These are phyloP conservation scores for Tychaedon coryphoeus DNA, from an alignment of 2,113 vertebrate genomes.

Conservation along the genomic window DNA sequence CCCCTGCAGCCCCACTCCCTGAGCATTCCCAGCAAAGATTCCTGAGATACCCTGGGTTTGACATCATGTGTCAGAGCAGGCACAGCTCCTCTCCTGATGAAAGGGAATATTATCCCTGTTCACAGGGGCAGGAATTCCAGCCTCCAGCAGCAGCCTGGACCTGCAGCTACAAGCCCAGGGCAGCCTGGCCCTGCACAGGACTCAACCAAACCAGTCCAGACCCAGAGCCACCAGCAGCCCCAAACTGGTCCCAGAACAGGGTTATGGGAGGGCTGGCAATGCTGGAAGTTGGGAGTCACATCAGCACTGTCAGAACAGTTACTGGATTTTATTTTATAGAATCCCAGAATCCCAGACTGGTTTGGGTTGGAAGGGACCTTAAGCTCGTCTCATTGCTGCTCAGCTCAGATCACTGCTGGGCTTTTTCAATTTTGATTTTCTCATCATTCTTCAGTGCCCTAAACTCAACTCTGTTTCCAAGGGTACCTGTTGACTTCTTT, in stretches of 20 bases:
- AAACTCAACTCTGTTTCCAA: neutral
- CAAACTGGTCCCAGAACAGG: rapidly evolving
- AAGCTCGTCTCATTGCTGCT: neutral
- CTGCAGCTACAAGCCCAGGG: neutral
- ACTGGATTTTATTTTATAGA: rapidly evolving
- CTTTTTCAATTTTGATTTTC: neutral
- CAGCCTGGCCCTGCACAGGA: neutral
- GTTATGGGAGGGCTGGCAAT: rapidly evolving
- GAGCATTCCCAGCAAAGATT: neutral
- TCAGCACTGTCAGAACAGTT: neutral
- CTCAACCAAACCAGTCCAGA: neutral
- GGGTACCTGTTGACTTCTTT: neutral
- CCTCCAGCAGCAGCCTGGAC: neutral
- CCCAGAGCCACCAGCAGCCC: neutral
- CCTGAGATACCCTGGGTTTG: neutral
- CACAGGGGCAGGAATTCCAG: neutral
- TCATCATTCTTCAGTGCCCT: neutral
- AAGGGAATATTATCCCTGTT: neutral
- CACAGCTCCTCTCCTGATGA: neutral
- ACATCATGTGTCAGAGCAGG: neutral
- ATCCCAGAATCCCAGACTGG: neutral
- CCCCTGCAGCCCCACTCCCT: too few relatives aligned
- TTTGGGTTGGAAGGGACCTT: neutral
- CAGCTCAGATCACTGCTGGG: neutral
- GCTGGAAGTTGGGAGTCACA: rapidly evolving